These are phyloP conservation scores for Zaprionus vittiger DNA, from an alignment of 1,140 invertebrate species.

Conservation along the genomic window DNA sequence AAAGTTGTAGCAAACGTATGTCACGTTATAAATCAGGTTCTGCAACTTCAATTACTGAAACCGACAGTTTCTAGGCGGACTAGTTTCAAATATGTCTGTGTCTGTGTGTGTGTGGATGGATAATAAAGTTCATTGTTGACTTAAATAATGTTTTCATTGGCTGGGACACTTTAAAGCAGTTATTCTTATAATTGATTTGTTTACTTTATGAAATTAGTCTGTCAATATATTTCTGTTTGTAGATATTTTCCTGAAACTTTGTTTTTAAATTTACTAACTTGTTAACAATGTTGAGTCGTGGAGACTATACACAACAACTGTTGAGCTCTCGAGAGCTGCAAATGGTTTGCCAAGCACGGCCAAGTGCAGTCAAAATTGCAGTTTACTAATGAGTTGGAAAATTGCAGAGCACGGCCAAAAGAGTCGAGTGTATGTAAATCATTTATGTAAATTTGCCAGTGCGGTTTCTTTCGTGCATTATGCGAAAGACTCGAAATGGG, in stretches of 20 bases:
- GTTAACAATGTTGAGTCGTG: neutral
- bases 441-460: constrained; percentile 63
- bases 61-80: constrained; percentile 1
- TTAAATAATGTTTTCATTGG: neutral
- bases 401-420: constrained; percentile 54
- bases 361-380: constrained; percentile 50
- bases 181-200: neutral
- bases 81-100: neutral
- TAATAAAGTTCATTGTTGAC: neutral
- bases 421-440: constrained; percentile 67
- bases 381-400: constrained; percentile 73
- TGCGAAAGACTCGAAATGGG: constrained; percentile 40
- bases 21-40: constrained; percentile 4
- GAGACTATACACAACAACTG: neutral
- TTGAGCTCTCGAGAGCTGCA: constrained; percentile 6
- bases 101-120: neutral
- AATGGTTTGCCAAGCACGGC: constrained; percentile 33
- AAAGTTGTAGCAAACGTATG: neutral
- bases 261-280: neutral
- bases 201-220: neutral
- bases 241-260: neutral
- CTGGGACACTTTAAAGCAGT: neutral
- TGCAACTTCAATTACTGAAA: neutral
- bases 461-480: constrained; percentile 24
- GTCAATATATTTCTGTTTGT: neutral